Evolutionary conservation across 2,888 invertebrate species (phyloP).

Genomic region (Xestia xanthographa): DNA sequence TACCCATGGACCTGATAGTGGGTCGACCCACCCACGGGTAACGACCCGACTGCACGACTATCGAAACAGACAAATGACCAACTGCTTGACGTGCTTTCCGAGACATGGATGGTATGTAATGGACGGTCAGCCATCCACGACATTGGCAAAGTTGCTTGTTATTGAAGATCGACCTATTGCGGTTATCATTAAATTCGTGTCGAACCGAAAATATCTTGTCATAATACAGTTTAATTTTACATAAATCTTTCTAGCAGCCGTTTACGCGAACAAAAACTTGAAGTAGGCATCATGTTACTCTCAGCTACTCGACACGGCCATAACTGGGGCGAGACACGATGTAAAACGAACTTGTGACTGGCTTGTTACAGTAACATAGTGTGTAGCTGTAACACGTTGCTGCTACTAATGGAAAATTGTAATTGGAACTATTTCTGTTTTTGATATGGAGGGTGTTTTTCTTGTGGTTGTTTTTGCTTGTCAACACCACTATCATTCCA

Average conservation of each 20-base stretch:
- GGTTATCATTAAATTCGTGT: not conserved
- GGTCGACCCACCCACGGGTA: no score
- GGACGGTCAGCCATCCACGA: not conserved
- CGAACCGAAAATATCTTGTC: not conserved
- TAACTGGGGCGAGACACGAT: constrained; percentile 52
- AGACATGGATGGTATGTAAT: not conserved
- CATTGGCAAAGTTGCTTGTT: not conserved
- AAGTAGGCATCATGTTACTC: constrained; percentile 45
- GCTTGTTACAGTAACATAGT: constrained; percentile 41
- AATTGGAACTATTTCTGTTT: constrained; percentile 18
- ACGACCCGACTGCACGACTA: not conserved
- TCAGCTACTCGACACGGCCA: constrained; percentile 46
- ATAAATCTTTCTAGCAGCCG: constrained; percentile 24
- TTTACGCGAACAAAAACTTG: constrained; percentile 38
- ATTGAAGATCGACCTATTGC: not conserved
- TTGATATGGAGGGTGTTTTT: not conserved
- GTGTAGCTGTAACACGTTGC: constrained; percentile 11
- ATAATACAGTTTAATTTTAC: not conserved
- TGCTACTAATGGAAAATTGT: constrained; percentile 14
- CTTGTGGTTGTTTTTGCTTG: not conserved
- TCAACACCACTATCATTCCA: not conserved
- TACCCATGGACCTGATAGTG: no score
- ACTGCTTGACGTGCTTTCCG: not conserved
- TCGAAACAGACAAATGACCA: not conserved
- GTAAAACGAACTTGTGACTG: constrained; percentile 47